Percentiles rank a stretch among this genome's conserved stretches.
Evolutionary conservation across 2,797 vertebrate species (phyloP).

Genomic region (Tapera naevia): DNA sequence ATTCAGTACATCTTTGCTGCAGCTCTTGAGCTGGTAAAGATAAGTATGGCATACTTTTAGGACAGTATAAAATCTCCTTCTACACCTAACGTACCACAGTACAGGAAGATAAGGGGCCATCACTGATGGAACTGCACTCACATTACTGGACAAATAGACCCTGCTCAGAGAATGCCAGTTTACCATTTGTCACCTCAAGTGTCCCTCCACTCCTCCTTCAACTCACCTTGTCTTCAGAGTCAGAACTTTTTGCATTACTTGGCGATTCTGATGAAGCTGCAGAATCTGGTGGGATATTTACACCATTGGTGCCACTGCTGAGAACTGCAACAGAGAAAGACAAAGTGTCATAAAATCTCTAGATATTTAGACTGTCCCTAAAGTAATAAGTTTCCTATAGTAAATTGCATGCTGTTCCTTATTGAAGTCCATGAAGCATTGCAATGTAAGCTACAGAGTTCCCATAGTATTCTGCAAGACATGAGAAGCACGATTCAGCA

Average conservation of each 20-base stretch:
- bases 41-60: not conserved
- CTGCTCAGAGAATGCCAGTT: not conserved
- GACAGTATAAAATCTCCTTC: not conserved
- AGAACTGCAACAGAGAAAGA: slow-evolving; percentile 79
- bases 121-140: not conserved
- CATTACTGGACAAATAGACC: not conserved
- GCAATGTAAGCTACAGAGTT: not conserved
- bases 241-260: slow-evolving; percentile 56
- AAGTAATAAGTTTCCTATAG: not conserved
- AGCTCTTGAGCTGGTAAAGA: not conserved
- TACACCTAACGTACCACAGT: not conserved
- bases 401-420: not conserved
- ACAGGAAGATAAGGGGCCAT: not conserved
- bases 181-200: not conserved
- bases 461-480: not conserved
- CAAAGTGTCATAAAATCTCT: not conserved
- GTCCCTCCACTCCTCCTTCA: not conserved
- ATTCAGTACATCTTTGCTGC: not conserved
- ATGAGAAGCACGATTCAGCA: rapidly evolving
- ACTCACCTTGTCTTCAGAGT: slow-evolving; percentile 65
- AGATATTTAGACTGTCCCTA: not conserved
- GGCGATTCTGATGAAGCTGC: slow-evolving; percentile 74
- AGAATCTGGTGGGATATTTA: slow-evolving; percentile 81
- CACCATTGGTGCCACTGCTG: slow-evolving; percentile 94
- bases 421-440: not conserved